These are phyloP conservation scores for Tribolium castaneum DNA, from an alignment of 1,140 invertebrate genomes.

Conservation along the genomic window DNA sequence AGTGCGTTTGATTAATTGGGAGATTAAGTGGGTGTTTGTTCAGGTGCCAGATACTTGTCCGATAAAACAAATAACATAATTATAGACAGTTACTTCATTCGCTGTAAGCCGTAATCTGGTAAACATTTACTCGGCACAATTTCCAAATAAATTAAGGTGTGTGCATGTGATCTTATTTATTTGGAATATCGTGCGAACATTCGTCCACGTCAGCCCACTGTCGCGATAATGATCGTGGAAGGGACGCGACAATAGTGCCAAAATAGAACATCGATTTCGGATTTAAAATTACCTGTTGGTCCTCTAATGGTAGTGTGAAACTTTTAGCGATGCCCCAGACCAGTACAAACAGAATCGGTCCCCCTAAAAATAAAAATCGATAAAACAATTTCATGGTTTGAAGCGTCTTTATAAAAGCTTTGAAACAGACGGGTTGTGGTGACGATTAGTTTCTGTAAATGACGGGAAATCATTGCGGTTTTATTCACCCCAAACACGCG, in stretches of 20 bases:
- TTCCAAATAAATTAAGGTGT: slow-evolving; percentile 36
- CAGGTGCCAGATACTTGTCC: slow-evolving; percentile 22
- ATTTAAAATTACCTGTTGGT: slow-evolving; percentile 62
- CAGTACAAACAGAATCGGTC: slow-evolving; percentile 74
- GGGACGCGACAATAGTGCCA: neutral
- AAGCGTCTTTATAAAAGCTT: slow-evolving; percentile 2
- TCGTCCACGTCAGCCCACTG: neutral
- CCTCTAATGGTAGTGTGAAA: slow-evolving; percentile 64
- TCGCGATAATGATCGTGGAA: neutral
- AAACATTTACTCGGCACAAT: slow-evolving; percentile 39
- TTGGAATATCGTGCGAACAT: neutral
- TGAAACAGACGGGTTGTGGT: slow-evolving; percentile 1
- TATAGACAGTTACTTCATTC: slow-evolving; percentile 24
- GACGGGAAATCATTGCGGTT: slow-evolving; percentile 27
- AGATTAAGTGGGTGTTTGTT: slow-evolving; percentile 21
- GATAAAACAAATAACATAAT: slow-evolving; percentile 38
- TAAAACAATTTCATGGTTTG: slow-evolving; percentile 16
- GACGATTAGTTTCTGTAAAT: slow-evolving; percentile 23
- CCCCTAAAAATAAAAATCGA: slow-evolving; percentile 65
- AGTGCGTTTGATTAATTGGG: slow-evolving; percentile 1
- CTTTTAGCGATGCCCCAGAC: slow-evolving; percentile 76
- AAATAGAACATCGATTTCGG: neutral
- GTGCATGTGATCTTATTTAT: slow-evolving; percentile 11
- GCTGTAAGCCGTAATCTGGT: slow-evolving; percentile 21
- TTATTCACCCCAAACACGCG: neutral